Conservation (phyloP, 2,113 vertebrate genomes). For the Gasterosteus nipponicus region DNA sequence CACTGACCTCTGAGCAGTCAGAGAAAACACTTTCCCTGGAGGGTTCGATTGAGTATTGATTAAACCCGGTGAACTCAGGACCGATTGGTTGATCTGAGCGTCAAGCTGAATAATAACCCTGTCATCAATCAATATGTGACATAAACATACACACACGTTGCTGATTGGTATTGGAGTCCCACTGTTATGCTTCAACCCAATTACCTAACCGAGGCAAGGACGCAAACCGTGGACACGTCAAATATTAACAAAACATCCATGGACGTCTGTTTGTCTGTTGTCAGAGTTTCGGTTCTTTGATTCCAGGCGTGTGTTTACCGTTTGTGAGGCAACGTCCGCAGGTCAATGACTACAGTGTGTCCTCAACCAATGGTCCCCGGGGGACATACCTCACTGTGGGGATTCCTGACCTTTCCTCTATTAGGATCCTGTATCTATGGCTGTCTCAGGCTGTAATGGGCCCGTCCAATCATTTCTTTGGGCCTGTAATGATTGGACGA, state of each 20-base stretch:
- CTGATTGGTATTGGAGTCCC: conserved; percentile 22
- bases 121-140: conserved; percentile 12
- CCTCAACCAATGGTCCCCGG: not conserved
- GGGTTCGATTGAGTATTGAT: conserved; percentile 26
- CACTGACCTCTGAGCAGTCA: conserved; percentile 10
- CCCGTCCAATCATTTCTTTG: not conserved
- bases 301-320: not conserved
- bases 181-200: conserved; percentile 12
- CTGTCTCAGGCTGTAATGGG: not conserved
- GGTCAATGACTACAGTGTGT: not conserved
- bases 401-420: not conserved
- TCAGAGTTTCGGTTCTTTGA: not conserved
- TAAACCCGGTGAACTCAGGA: conserved; percentile 6
- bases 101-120: conserved; percentile 6
- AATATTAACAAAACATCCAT: not conserved
- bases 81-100: conserved; percentile 2
- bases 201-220: not conserved
- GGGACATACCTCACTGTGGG: not conserved
- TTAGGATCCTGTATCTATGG: not conserved
- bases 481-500: not conserved
- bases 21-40: not conserved
- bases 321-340: not conserved
- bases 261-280: too few relatives aligned
- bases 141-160: not conserved
- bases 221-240: not conserved